Percentiles rank a stretch among this genome's conserved stretches.
Evolutionary conservation across 2,888 invertebrate species (phyloP).

Genomic region (Noctuana brunneofusca): DNA sequence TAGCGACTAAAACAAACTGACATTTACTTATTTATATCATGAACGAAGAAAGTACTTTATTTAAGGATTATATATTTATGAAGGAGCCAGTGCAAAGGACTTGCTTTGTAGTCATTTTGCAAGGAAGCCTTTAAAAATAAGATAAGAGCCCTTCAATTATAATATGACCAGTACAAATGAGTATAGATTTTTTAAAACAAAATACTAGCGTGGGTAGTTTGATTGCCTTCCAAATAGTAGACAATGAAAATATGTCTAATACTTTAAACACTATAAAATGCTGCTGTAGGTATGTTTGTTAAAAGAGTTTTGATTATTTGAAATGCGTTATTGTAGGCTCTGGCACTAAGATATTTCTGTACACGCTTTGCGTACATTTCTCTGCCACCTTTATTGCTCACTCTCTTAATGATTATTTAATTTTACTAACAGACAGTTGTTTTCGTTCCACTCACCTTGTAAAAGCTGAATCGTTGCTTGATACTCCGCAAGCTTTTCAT

Average conservation of each 20-base stretch:
- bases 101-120: too few species aligned
- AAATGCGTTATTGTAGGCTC: constrained; percentile 23
- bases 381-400: background rate
- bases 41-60: too few species aligned
- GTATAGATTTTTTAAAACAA: background rate
- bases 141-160: too few species aligned
- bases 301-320: constrained; percentile 23
- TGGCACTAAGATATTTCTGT: constrained; percentile 20
- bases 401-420: background rate
- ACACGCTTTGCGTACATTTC: background rate
- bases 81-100: too few species aligned
- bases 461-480: constrained; percentile 95
- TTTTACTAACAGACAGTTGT: constrained; percentile 8
- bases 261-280: background rate
- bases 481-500: constrained; percentile 96
- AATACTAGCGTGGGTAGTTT: background rate
- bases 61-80: too few species aligned
- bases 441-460: constrained; percentile 86
- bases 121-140: too few species aligned
- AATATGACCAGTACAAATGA: too few species aligned
- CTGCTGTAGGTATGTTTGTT: constrained; percentile 2
- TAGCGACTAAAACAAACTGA: too few species aligned
- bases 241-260: background rate
- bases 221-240: background rate
- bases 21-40: too few species aligned